Base-by-base conservation (phyloP, 2,797 vertebrate species). In the Pangasius sanitwongsei region DNA sequence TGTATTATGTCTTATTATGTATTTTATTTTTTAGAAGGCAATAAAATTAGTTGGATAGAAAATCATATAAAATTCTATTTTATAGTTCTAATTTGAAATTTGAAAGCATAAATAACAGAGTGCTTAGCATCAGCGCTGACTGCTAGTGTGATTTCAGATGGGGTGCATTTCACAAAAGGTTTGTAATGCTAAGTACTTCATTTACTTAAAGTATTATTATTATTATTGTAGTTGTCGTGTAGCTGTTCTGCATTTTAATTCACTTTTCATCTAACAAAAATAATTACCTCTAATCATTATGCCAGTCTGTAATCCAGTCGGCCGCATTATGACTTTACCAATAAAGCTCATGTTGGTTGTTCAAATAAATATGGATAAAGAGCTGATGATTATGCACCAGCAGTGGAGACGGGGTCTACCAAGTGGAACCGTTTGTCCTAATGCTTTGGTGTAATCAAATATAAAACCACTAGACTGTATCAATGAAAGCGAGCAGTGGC, bases 381-480 rank as follows among this genome's bases (percentile, higher is more conserved):
- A 75, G 41, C 23, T 25, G 74, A 41, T 75, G 70, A 37, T 72
- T 72, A 72, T 41, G 72, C 18, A 77, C 25, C 74, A 28, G 23
- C 25, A 50, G 12, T n/a, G 15, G 48, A n/a, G 5, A 50, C 28
- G 4, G 25, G 74, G 74, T 50, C 74, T 77, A n/a, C 25, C 48
- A 77, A 25, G 28, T 50, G 44, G 74, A 77, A 28, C 48, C 25
- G 6, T 77, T 77, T 77, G 48, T 50, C 28, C 74, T n/a, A 77
- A 77, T 77, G 48, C 23, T 53, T 77, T 77, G 74, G 12, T 50
- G 9, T 77, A 77, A 50, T 77, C 48, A n/a, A 77, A 77, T 77
- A 12, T 50, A 77, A 77, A 77, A 77, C 74, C 74, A 77, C 74
- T 50, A 77, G 74, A 75, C 72, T 28, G 23, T 75, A 77, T 77